These are phyloP conservation scores for Labeo rohita DNA, from an alignment of 2,113 vertebrate genomes.

Conservation along the genomic window DNA sequence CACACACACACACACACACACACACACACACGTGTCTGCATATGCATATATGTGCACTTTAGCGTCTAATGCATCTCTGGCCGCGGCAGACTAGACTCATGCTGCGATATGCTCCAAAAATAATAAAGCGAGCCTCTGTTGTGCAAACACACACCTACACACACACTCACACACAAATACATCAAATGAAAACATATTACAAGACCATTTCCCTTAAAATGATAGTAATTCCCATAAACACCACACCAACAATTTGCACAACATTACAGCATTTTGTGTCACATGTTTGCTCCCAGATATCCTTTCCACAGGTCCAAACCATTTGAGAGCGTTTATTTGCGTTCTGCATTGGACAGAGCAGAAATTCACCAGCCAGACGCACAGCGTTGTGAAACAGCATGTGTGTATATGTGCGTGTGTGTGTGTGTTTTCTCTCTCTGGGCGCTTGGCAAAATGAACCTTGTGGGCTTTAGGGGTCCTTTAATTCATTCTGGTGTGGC, in stretches of 20 bases:
- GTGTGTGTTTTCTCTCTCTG: neutral
- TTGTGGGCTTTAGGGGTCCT: constrained; percentile 36
- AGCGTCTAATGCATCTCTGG: constrained; percentile 21
- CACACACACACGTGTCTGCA: constrained; percentile 10
- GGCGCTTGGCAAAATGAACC: neutral
- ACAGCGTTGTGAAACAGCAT: neutral
- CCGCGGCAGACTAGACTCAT: neutral
- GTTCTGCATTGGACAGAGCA: too few species aligned
- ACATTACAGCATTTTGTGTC: neutral
- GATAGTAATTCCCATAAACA: neutral
- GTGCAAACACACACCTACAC: constrained; percentile 7
- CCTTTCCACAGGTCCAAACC: neutral
- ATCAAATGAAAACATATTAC: constrained; percentile 13
- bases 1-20: neutral
- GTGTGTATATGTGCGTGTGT: neutral
- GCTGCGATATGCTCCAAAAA: constrained; percentile 29
- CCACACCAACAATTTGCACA: neutral
- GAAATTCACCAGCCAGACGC: neutral
- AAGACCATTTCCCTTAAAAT: neutral
- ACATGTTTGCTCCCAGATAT: neutral
- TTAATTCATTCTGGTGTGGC: constrained; percentile 42
- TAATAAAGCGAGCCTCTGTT: constrained; percentile 12
- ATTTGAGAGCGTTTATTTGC: neutral
- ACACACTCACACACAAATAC: neutral
- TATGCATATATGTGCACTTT: constrained; percentile 7